Evolutionary conservation across 2,113 vertebrate species (phyloP), one percentile per base, ranked within the genome.

Genomic region (Zeus faber): DNA sequence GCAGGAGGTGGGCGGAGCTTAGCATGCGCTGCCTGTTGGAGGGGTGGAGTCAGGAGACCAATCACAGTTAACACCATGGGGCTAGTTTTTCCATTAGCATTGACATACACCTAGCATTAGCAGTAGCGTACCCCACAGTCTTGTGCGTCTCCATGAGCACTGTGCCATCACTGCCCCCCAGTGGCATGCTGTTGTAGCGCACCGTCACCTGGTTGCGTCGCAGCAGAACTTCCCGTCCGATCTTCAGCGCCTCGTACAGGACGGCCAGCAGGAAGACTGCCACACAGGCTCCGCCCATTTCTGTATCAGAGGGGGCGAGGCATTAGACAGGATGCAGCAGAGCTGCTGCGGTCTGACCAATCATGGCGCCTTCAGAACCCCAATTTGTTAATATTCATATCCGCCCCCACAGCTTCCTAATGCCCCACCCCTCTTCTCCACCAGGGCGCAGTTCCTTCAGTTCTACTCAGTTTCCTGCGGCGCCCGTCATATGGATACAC

Each of bases 111-210:
- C 35, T 39, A 39, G 35, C 35, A 39, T n/a, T 39, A 39, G 13
- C 1, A 45, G 2, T 47, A 27, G 3, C 93, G 84, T 88, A 98
- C 97, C 97, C 96, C 0, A 98, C 96, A 0, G 97, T 98, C 87
- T 99, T 98, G 87, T 99, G 97, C 0, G 97, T 99, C 82, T 99
- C 97, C 94, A 97, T 97, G 44, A 99, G 74, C 29, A 95, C 91
- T 5, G 95, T 98, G 50, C 97, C 97, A 0, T 98, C 95, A 27
- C 90, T 76, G 21, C 97, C 97, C 0, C 95, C 96, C 18, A 99
- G 91, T 1, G 96, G 95, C 97, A 99, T 99, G 67, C 94, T 97
- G 86, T 99, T 99, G 78, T 99, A 99, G 58, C 96, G 95, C 52
- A 99, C 96, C 80, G 93, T 98, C 80, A 99, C 95, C 68, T 98